Evolutionary conservation across 1,140 invertebrate genomes (phyloP).

Genomic region (Drosophila aff.): DNA sequence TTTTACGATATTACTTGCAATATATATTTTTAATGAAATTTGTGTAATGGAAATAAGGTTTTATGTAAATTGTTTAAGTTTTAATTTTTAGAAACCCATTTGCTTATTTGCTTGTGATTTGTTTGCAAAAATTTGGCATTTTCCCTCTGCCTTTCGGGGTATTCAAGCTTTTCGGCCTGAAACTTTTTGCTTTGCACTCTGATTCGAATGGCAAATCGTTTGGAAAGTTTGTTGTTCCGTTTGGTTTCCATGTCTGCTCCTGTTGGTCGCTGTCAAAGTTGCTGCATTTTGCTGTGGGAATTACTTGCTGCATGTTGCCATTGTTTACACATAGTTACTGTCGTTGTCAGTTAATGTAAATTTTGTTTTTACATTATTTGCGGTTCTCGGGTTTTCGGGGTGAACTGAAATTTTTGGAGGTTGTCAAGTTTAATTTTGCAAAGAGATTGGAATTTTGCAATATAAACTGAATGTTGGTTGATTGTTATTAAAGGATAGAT

Average conservation of each 20-base stretch:
- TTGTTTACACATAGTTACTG: conserved; percentile 52
- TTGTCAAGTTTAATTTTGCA: background rate
- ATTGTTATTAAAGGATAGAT: background rate
- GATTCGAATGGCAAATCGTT: conserved; percentile 30
- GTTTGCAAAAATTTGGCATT: conserved; percentile 1
- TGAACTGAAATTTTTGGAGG: conserved; percentile 2
- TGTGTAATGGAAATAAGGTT: background rate
- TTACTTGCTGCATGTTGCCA: conserved; percentile 35
- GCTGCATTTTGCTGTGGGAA: conserved; percentile 24
- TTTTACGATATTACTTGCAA: background rate
- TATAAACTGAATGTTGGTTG: background rate
- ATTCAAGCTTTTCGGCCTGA: conserved; percentile 9
- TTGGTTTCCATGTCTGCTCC: conserved; percentile 29
- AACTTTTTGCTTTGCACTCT: conserved; percentile 32
- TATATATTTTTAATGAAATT: background rate
- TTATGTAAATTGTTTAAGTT: background rate
- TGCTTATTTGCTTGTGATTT: background rate
- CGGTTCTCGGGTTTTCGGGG: conserved; percentile 13
- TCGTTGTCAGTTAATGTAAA: conserved; percentile 52
- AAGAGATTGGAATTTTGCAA: background rate
- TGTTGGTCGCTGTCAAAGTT: conserved; percentile 49
- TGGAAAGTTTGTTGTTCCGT: conserved; percentile 35
- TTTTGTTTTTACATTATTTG: conserved; percentile 40
- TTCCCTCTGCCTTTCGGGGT: background rate
- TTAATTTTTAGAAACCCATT: too few relatives aligned